phyloP scores from a whole-genome alignment of 2,797 vertebrate species.

The Semaprochilodus insignis region DNA sequence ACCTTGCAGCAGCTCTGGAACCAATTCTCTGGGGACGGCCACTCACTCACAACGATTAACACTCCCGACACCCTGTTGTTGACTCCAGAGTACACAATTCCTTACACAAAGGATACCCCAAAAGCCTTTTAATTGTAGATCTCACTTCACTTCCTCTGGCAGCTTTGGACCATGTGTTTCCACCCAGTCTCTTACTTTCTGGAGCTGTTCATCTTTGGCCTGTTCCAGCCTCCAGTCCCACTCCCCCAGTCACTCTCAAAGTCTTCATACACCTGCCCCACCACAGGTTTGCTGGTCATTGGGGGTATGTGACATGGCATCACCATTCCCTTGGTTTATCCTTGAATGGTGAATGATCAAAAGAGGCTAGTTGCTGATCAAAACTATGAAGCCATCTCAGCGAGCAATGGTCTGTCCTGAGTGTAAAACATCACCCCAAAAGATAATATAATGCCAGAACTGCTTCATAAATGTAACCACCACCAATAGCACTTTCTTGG shows the following conservation, averaged over 20 bases:
- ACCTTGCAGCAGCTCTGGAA: not conserved
- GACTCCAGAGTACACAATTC: not conserved
- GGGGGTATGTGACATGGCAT: constrained; percentile 24
- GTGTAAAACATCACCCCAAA: constrained; percentile 26
- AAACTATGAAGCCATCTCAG: constrained; percentile 42
- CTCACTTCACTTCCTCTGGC: not conserved
- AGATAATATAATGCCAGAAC: constrained; percentile 31
- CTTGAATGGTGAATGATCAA: constrained; percentile 41
- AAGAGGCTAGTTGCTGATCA: constrained; percentile 31
- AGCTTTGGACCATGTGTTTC: not conserved
- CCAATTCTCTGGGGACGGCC: not conserved
- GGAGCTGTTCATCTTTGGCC: not conserved
- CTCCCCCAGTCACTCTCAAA: not conserved
- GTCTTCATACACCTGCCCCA: not conserved
- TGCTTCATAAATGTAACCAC: too few relatives aligned
- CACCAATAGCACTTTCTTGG: too few relatives aligned
- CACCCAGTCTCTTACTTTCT: not conserved
- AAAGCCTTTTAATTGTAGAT: not conserved
- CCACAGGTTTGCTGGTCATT: not conserved
- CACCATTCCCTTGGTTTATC: constrained; percentile 39
- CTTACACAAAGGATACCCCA: not conserved
- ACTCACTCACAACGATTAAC: not conserved
- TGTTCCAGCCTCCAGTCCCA: not conserved
- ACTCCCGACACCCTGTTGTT: not conserved
- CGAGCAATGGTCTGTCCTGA: constrained; percentile 34